phyloP scores from a whole-genome alignment of 1,140 invertebrate genomes.

The Sinella curviseta region DNA sequence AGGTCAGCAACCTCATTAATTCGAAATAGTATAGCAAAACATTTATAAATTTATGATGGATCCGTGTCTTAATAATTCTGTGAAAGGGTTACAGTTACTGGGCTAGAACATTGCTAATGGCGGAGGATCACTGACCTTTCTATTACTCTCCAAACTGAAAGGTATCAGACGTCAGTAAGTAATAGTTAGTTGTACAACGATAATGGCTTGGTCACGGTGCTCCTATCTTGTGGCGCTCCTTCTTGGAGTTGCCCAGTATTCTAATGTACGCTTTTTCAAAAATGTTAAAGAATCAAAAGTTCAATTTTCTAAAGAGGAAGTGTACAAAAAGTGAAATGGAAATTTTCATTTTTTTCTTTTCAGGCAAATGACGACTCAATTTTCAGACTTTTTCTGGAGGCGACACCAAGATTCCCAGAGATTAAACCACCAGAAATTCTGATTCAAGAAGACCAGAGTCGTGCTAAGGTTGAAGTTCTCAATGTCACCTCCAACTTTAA shows the following conservation, averaged over 20 bases:
- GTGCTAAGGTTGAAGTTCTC: neutral
- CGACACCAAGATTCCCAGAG: constrained; percentile 1
- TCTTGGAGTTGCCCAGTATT: neutral
- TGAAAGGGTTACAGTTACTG: no score
- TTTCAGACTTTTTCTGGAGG: constrained; percentile 6
- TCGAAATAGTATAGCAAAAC: no score
- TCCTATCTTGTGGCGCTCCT: neutral
- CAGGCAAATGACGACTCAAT: constrained; percentile 15
- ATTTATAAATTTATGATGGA: no score
- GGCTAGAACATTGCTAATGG: no score
- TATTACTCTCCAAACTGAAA: neutral
- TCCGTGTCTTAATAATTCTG: no score
- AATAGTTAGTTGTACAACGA: neutral
- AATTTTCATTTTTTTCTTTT: neutral
- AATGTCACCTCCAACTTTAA: constrained; percentile 20
- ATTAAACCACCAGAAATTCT: constrained; percentile 26
- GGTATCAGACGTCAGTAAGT: neutral
- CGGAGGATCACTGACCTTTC: neutral
- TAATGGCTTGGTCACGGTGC: neutral
- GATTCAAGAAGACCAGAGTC: neutral
- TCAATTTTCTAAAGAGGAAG: neutral
- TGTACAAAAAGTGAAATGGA: neutral
- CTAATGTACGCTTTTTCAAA: neutral
- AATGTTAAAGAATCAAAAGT: neutral
- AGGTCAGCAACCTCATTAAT: no score